phyloP scores from a whole-genome alignment of 2,797 vertebrate species.

The Urophycis tenuis region DNA sequence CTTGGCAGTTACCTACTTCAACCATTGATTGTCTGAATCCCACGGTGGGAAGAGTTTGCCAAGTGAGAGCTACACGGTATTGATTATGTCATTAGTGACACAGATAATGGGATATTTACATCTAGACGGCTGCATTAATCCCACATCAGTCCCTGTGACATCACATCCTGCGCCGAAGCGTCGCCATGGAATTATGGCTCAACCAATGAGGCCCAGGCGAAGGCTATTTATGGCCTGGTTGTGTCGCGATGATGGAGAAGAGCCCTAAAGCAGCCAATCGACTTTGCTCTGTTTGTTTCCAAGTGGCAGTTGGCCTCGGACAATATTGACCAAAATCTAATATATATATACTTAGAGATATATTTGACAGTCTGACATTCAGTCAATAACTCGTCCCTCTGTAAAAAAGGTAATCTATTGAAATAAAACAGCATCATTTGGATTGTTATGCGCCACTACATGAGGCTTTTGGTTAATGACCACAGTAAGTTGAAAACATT shows the following conservation, averaged over 20 bases:
- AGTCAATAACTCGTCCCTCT: background rate
- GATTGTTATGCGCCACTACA: background rate
- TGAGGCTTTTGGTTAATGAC: background rate
- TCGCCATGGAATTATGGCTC: background rate
- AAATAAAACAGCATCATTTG: background rate
- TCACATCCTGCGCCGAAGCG: background rate
- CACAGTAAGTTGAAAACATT: background rate
- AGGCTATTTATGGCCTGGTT: background rate
- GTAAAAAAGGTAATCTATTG: background rate
- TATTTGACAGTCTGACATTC: background rate
- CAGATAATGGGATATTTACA: background rate
- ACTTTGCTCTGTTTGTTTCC: background rate
- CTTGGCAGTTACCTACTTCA: background rate
- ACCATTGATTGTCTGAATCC: background rate
- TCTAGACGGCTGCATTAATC: background rate
- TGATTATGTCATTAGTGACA: conserved; percentile 4
- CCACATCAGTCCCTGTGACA: background rate
- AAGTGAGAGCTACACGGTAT: background rate
- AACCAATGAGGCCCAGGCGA: background rate
- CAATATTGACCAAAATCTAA: background rate
- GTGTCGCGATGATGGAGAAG: background rate
- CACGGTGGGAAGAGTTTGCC: background rate
- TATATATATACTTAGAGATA: background rate
- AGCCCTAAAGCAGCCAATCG: background rate
- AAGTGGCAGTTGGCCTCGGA: background rate